Evolutionary conservation across 1,140 invertebrate genomes (phyloP).

Genomic region (Papilio xuthus): DNA sequence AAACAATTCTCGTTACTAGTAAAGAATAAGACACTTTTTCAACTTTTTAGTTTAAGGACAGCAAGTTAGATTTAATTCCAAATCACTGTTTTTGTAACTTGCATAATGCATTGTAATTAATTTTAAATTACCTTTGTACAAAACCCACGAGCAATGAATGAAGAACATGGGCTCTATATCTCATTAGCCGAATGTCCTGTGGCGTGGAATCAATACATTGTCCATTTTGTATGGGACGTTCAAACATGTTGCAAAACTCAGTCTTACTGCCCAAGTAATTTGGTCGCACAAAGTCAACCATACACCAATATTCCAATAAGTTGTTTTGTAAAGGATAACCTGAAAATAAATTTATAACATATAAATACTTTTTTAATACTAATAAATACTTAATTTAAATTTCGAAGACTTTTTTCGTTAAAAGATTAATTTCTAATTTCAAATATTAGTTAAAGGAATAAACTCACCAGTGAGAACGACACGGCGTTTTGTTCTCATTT

Average conservation of each 20-base stretch:
- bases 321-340: constrained; percentile 98
- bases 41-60: no score
- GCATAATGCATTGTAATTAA: neutral
- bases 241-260: constrained; percentile 98
- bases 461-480: constrained; percentile 91
- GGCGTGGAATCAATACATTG: constrained; percentile 96
- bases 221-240: constrained; percentile 96
- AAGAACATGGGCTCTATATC: constrained; percentile 93
- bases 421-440: no score
- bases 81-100: no score
- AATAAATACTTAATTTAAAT: no score
- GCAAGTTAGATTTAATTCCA: no score
- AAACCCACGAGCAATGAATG: constrained; percentile 95
- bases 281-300: constrained; percentile 97
- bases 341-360: constrained; percentile 44
- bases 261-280: constrained; percentile 96
- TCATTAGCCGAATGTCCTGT: constrained; percentile 94
- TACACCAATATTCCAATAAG: constrained; percentile 97
- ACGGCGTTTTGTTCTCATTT: constrained; percentile 93
- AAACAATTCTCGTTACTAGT: no score
- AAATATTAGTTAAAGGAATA: neutral
- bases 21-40: no score
- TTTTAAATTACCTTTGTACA: constrained; percentile 87
- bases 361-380: neutral
- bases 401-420: no score